phyloP scores from a whole-genome alignment of 2,797 vertebrate genomes.

The Rhinogobio ventralis region DNA sequence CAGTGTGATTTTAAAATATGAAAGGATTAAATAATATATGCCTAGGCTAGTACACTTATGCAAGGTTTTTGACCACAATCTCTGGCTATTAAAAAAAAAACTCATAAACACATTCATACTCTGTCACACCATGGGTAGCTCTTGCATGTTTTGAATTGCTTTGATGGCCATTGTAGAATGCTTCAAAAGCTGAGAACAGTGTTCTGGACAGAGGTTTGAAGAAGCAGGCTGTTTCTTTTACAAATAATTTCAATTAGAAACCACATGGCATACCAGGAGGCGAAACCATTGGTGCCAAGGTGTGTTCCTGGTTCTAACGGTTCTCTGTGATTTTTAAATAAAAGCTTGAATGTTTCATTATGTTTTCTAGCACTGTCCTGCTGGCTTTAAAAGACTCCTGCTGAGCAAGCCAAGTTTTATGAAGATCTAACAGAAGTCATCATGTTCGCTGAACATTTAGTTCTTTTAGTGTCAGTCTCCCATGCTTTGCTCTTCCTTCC shows the following conservation, averaged over 20 bases:
- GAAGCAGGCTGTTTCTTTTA: constrained; percentile 22
- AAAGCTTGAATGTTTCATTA: constrained; percentile 42
- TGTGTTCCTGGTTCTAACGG: constrained; percentile 28
- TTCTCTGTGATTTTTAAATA: constrained; percentile 46
- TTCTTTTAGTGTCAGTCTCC: constrained; percentile 34
- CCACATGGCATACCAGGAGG: constrained; percentile 3
- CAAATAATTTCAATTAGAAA: constrained; percentile 30
- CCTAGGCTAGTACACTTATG: background rate
- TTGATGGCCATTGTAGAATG: constrained; percentile 13
- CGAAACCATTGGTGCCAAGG: background rate
- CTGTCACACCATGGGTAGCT: background rate
- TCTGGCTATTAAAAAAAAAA: background rate
- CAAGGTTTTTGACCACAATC: background rate
- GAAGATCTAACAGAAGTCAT: constrained; percentile 33
- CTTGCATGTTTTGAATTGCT: background rate
- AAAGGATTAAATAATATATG: background rate
- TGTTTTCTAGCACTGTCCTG: constrained; percentile 49
- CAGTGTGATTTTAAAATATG: background rate
- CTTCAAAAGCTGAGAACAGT: constrained; percentile 8
- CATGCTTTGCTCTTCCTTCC: background rate
- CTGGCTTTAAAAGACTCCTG: constrained; percentile 48
- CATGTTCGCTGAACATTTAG: constrained; percentile 25
- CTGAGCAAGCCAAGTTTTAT: constrained; percentile 20
- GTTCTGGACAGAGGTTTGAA: constrained; percentile 22
- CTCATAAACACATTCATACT: background rate